Conservation (phyloP, 1,140 invertebrate genomes). For the Cataglyphis hispanica region DNA sequence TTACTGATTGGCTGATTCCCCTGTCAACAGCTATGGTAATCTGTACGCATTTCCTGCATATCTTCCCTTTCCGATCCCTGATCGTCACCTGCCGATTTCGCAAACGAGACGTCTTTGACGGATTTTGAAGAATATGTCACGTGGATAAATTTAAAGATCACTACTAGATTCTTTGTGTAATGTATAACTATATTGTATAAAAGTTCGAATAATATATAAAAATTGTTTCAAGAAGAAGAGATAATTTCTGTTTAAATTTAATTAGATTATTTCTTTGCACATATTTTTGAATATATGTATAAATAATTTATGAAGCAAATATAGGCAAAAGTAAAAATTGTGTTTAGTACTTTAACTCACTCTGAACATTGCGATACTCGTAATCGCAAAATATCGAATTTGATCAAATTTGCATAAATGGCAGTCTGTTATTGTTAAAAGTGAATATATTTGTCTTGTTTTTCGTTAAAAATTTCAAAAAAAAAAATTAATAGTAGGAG, state of each 20-base stretch:
- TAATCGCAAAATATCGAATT: not conserved
- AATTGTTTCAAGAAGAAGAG: not conserved
- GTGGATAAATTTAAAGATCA: not conserved
- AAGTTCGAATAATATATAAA: not conserved
- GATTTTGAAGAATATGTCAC: slow-evolving; percentile 16
- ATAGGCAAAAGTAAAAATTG: not conserved
- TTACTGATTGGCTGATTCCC: slow-evolving; percentile 47
- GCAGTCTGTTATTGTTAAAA: not conserved
- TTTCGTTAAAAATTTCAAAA: not conserved
- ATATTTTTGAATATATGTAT: not conserved
- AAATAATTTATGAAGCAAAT: slow-evolving; percentile 7
- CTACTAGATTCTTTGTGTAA: not conserved
- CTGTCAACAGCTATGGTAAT: slow-evolving; percentile 73
- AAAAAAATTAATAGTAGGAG: not conserved
- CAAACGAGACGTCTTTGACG: not conserved
- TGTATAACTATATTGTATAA: no score
- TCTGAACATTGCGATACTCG: slow-evolving; percentile 27
- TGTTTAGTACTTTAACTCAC: not conserved
- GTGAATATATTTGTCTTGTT: not conserved
- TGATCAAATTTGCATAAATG: slow-evolving; percentile 8
- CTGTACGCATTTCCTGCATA: slow-evolving; percentile 57
- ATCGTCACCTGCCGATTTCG: slow-evolving; percentile 40
- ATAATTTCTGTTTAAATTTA: not conserved
- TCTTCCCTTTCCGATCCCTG: slow-evolving; percentile 29
- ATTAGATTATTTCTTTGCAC: not conserved